Conservation (phyloP, 2,113 vertebrate genomes). For the Ariopsis seemanni region DNA sequence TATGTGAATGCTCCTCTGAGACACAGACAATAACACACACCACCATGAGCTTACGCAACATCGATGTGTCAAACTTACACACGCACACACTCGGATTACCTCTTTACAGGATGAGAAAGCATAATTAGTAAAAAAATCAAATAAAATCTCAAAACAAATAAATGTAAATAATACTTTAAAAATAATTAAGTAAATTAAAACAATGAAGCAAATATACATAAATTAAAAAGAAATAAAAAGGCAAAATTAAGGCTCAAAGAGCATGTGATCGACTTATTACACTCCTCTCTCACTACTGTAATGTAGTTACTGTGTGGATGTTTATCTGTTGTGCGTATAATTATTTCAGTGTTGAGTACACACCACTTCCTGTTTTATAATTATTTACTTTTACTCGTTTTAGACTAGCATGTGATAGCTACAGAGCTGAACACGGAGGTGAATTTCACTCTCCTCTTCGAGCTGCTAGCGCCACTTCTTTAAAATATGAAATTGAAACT, state of each 20-base stretch:
- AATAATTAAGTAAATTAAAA: not conserved
- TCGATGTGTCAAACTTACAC: not conserved
- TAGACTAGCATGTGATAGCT: too few species aligned
- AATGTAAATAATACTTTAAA: not conserved
- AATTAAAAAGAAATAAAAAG: not conserved
- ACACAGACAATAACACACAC: not conserved
- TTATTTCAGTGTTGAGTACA: too few species aligned
- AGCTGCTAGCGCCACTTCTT: too few species aligned
- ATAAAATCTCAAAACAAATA: not conserved
- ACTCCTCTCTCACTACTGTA: too few species aligned
- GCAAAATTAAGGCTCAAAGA: not conserved
- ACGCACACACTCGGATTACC: not conserved
- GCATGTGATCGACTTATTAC: too few species aligned
- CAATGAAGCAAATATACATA: not conserved
- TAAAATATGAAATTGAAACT: too few species aligned
- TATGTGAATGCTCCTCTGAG: constrained; percentile 8
- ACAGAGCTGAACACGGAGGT: too few species aligned
- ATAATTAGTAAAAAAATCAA: not conserved
- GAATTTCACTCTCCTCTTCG: too few species aligned
- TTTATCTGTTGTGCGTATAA: too few species aligned
- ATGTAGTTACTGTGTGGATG: too few species aligned
- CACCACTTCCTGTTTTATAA: too few species aligned
- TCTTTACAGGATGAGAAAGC: not conserved
- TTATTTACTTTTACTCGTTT: too few species aligned
- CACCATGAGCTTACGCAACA: constrained; percentile 7